phyloP scores from a whole-genome alignment of 2,797 vertebrate species.

The Onychomys leucogaster region DNA sequence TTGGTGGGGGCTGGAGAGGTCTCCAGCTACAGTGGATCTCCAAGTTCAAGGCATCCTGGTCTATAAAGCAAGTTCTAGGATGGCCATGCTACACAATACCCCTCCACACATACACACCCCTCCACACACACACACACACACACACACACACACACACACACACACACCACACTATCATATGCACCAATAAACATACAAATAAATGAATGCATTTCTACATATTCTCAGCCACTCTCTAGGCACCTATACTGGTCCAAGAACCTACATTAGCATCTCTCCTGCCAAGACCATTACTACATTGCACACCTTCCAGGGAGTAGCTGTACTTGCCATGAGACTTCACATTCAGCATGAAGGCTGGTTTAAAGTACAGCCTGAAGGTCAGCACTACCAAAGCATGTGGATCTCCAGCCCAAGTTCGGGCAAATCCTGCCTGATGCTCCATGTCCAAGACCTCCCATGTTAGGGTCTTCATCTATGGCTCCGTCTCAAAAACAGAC shows the following conservation, averaged over 20 bases:
- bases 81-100: no score
- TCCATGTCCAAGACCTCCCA: neutral
- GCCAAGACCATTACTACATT: no score
- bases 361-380: neutral
- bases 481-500: constrained; percentile 60
- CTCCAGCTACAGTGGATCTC: no score
- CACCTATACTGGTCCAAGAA: neutral
- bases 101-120: no score
- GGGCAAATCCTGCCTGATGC: neutral
- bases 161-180: neutral
- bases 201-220: neutral
- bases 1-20: no score
- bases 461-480: neutral
- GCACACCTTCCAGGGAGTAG: neutral
- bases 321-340: neutral
- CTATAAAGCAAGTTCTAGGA: no score
- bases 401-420: neutral
- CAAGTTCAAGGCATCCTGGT: no score
- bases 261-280: neutral
- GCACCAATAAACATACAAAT: neutral
- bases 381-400: neutral
- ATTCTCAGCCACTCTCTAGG: neutral
- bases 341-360: neutral
- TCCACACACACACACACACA: no score
- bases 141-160: no score